These are phyloP conservation scores for Philereme vetulata DNA, from an alignment of 2,888 invertebrate genomes.

Conservation along the genomic window DNA sequence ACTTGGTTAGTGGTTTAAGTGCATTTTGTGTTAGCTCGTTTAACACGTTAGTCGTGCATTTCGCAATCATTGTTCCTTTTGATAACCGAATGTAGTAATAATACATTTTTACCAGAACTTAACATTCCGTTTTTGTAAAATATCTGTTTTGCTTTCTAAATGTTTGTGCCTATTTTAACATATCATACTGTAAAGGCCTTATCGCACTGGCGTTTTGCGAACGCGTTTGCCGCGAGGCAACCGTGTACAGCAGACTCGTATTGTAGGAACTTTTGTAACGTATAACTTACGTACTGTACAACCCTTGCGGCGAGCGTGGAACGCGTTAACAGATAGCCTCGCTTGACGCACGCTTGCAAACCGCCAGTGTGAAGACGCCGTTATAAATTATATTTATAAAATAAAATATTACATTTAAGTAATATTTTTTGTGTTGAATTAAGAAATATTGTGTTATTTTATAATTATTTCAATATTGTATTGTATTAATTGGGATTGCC, in stretches of 20 bases:
- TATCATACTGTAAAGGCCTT: conserved; percentile 10
- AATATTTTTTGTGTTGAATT: not conserved
- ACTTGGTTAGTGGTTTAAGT: conserved; percentile 40
- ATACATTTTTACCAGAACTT: conserved; percentile 54
- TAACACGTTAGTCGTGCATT: conserved; percentile 45
- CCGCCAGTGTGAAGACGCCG: too few species aligned
- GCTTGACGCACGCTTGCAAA: too few species aligned
- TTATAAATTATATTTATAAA: too few species aligned
- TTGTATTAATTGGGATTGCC: conserved; percentile 62
- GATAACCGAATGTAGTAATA: conserved; percentile 45
- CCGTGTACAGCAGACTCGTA: too few species aligned
- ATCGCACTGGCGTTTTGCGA: too few species aligned
- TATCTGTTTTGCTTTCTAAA: conserved; percentile 19
- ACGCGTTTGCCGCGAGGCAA: too few species aligned
- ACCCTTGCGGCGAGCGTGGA: too few species aligned
- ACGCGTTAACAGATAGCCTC: too few species aligned
- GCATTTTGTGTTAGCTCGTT: conserved; percentile 39
- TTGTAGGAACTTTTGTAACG: too few species aligned
- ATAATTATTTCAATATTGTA: conserved; percentile 7
- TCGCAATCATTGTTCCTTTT: conserved; percentile 54
- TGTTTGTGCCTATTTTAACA: conserved; percentile 19
- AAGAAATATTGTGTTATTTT: conserved; percentile 1
- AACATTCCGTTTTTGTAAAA: conserved; percentile 50
- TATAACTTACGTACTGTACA: too few species aligned
- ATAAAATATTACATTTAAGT: too few species aligned